A percentile compares a stretch with the other conserved stretches of the same genome.
These are phyloP conservation scores for Hyposoter didymator DNA, from an alignment of 2,888 invertebrate genomes.

Conservation along the genomic window DNA sequence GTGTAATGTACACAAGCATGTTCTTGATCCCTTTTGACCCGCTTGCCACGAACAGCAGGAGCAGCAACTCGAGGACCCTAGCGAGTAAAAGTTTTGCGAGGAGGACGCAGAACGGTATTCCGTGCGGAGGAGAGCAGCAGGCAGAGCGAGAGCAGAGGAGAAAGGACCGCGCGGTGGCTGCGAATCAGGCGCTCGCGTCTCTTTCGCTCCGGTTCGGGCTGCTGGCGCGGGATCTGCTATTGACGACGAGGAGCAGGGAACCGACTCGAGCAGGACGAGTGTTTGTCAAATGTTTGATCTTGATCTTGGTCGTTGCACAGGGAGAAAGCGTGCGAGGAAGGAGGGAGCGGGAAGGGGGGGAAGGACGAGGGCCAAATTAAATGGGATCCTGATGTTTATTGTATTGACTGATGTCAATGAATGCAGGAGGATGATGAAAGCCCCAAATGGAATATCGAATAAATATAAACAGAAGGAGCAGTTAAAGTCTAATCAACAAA, in stretches of 20 bases:
- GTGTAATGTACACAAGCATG: constrained; percentile 1
- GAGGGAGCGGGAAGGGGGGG: too few species aligned
- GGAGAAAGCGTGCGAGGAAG: too few species aligned
- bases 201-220: neutral
- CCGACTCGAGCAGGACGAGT: constrained; percentile 77
- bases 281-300: constrained; percentile 83
- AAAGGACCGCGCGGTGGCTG: too few species aligned
- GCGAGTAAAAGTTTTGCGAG: constrained; percentile 37
- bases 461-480: neutral
- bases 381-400: constrained; percentile 74
- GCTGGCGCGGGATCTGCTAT: constrained; percentile 14
- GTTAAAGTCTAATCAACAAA: constrained; percentile 9
- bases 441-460: neutral
- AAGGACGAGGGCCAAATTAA: constrained; percentile 77
- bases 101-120: constrained; percentile 2
- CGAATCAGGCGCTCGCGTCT: neutral
- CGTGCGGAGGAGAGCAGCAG: constrained; percentile 45
- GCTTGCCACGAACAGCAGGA: constrained; percentile 28
- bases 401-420: constrained; percentile 20
- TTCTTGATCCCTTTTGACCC: constrained; percentile 54
- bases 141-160: too few species aligned
- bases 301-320: constrained; percentile 70
- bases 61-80: constrained; percentile 1
- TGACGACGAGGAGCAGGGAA: constrained; percentile 18
- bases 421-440: constrained; percentile 36